phyloP scores from a whole-genome alignment of 1,140 invertebrate species.

The Trachymyrmex cornetzi region DNA sequence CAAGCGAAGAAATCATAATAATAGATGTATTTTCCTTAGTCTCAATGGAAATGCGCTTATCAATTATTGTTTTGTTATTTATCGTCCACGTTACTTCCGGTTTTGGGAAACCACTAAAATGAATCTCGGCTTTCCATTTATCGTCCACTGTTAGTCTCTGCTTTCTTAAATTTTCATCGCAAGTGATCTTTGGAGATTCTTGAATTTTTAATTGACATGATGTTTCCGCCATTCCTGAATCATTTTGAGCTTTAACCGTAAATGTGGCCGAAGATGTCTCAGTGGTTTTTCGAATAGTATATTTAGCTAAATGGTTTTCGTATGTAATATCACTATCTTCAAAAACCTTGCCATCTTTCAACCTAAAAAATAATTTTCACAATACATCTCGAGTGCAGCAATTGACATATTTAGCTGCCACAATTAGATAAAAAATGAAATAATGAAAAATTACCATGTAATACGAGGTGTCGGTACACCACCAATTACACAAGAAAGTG shows the following conservation, averaged over 20 bases:
- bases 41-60: slow-evolving; percentile 87
- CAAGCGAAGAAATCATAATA: slow-evolving; percentile 89
- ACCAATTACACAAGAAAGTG: slow-evolving; percentile 92
- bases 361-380: slow-evolving; percentile 77
- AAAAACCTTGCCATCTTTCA: slow-evolving; percentile 85
- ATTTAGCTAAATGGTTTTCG: slow-evolving; percentile 91
- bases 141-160: slow-evolving; percentile 89
- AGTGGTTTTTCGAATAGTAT: slow-evolving; percentile 82
- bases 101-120: slow-evolving; percentile 89
- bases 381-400: background rate
- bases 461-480: slow-evolving; percentile 93
- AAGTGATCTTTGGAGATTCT: slow-evolving; percentile 89
- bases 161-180: slow-evolving; percentile 88
- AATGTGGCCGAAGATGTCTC: slow-evolving; percentile 90
- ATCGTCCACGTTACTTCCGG: slow-evolving; percentile 90
- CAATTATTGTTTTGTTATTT: slow-evolving; percentile 87
- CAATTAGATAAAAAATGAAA: slow-evolving; percentile 78
- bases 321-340: slow-evolving; percentile 88
- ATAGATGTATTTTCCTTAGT: slow-evolving; percentile 88
- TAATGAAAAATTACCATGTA: slow-evolving; percentile 90
- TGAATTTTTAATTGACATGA: slow-evolving; percentile 89
- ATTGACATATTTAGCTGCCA: background rate
- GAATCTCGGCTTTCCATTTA: slow-evolving; percentile 89
- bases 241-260: slow-evolving; percentile 90
- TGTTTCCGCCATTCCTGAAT: slow-evolving; percentile 91